A percentile compares a stretch with the other conserved stretches of the same genome.
These are phyloP conservation scores for Ophion slaviceki DNA, from an alignment of 2,888 invertebrate genomes.

Conservation along the genomic window DNA sequence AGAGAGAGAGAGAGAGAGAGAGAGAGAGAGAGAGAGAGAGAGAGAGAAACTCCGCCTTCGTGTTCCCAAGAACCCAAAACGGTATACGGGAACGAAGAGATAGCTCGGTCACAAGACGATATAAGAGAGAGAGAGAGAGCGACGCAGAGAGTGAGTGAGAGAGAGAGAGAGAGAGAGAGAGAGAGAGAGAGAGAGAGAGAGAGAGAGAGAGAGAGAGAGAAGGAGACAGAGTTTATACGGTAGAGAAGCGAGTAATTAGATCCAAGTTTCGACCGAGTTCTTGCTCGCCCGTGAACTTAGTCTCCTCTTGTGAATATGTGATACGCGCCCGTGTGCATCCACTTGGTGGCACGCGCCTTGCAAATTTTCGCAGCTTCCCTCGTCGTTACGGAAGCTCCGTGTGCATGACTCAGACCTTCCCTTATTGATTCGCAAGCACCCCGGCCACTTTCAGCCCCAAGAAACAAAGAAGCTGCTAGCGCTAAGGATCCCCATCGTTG, in stretches of 20 bases:
- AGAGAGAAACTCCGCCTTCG: neutral
- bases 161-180: neutral
- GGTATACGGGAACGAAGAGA: constrained; percentile 67
- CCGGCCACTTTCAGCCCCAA: neutral
- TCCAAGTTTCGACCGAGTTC: constrained; percentile 80
- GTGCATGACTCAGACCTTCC: neutral
- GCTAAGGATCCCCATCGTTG: too few species aligned
- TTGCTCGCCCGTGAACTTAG: constrained; percentile 64
- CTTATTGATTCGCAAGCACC: constrained; percentile 13
- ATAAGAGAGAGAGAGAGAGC: neutral
- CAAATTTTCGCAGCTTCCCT: constrained; percentile 16
- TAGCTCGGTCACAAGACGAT: constrained; percentile 80
- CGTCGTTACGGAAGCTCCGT: neutral
- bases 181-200: neutral
- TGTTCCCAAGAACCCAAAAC: constrained; percentile 14
- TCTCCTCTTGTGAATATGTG: constrained; percentile 19
- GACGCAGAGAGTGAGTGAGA: too few species aligned
- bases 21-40: neutral
- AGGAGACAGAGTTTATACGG: constrained; percentile 72
- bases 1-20: neutral
- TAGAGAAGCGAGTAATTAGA: constrained; percentile 81
- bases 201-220: constrained; percentile 19
- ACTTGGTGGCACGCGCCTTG: constrained; percentile 43
- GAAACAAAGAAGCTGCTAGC: neutral
- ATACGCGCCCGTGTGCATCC: constrained; percentile 54